These are phyloP conservation scores for Nibea albiflora DNA, from an alignment of 2,113 vertebrate species.

Conservation along the genomic window DNA sequence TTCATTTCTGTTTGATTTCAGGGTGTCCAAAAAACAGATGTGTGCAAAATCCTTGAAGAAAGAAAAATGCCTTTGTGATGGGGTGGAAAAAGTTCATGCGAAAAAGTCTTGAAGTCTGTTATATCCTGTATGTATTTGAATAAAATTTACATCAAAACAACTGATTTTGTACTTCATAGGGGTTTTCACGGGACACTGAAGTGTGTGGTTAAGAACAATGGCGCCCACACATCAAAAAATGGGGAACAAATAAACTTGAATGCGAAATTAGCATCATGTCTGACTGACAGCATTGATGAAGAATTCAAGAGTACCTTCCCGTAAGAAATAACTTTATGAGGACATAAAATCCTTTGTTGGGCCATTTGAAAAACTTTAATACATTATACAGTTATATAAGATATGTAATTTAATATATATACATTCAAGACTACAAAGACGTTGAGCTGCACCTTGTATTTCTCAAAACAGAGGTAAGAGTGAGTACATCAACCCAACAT, in stretches of 20 bases:
- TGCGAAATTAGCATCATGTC: slow-evolving; percentile 22
- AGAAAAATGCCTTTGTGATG: no score
- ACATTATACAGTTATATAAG: not conserved
- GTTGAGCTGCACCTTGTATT: slow-evolving; percentile 31
- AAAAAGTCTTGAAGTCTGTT: not conserved
- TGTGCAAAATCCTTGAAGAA: no score
- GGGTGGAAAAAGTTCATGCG: no score
- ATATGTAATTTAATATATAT: not conserved
- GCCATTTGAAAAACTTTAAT: no score
- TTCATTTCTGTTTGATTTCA: no score
- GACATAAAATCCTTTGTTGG: not conserved
- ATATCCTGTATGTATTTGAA: slow-evolving; percentile 12
- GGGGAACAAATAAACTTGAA: slow-evolving; percentile 34
- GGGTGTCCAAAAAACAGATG: no score
- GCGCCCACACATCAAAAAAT: not conserved
- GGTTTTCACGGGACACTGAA: not conserved
- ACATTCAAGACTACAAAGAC: slow-evolving; percentile 1
- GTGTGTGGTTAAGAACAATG: no score
- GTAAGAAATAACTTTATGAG: not conserved
- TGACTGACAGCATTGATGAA: slow-evolving; percentile 4
- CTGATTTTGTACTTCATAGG: not conserved
- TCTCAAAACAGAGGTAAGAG: slow-evolving; percentile 44
- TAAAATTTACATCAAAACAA: not conserved
- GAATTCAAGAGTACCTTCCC: no score
- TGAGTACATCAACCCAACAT: no score